Evolutionary conservation across 2,888 invertebrate genomes (phyloP).

Genomic region (Melanargia galathea): DNA sequence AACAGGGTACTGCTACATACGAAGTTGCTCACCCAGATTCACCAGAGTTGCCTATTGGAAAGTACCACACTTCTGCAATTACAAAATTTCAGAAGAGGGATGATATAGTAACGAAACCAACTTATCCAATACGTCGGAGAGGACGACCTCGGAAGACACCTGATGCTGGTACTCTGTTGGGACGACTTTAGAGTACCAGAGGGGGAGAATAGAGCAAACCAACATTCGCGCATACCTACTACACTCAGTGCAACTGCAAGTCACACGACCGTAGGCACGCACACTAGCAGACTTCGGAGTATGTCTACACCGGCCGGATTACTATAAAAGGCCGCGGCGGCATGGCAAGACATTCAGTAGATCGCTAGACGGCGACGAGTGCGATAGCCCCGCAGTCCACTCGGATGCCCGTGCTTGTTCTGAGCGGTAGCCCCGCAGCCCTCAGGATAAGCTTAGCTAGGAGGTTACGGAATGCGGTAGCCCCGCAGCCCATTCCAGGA

Average conservation of each 20-base stretch:
- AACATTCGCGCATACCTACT: no score
- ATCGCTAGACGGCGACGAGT: conserved; percentile 1
- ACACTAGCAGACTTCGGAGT: no score
- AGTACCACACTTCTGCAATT: background rate
- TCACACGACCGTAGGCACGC: no score
- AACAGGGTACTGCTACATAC: background rate
- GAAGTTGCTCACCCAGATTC: background rate
- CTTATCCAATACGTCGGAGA: background rate
- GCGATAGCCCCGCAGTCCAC: background rate
- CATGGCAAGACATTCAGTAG: background rate
- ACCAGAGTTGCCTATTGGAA: background rate
- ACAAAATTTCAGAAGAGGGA: background rate
- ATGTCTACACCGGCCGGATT: no score
- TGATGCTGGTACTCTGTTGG: background rate
- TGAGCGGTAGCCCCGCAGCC: conserved; percentile 1
- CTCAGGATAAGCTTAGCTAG: background rate
- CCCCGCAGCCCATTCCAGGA: background rate
- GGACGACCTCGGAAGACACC: background rate
- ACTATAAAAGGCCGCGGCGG: no score
- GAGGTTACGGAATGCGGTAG: background rate
- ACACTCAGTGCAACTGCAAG: no score
- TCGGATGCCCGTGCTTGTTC: background rate
- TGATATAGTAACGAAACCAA: background rate
- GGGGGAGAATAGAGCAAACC: background rate
- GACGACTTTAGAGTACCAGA: background rate